A percentile compares a stretch with the other conserved stretches of the same genome.
phyloP scores from a whole-genome alignment of 2,113 vertebrate species.

The Stigmatopora nigra region DNA sequence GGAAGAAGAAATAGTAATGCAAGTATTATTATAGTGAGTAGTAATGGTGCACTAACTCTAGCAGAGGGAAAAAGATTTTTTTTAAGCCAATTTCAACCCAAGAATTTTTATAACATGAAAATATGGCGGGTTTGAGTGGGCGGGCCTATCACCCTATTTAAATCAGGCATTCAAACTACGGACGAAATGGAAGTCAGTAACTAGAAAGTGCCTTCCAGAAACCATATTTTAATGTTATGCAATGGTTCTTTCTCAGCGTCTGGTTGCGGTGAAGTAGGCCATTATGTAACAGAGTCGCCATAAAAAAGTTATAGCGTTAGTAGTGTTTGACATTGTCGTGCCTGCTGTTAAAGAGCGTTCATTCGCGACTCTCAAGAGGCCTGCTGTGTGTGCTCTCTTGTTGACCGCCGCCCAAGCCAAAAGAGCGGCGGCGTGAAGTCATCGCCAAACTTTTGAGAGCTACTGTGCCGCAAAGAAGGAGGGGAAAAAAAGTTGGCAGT shows the following conservation, averaged over 20 bases:
- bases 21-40: too few relatives aligned
- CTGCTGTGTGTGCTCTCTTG: slow-evolving; percentile 36
- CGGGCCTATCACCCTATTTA: background rate
- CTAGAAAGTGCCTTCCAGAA: slow-evolving; percentile 2
- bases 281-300: background rate
- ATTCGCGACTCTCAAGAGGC: slow-evolving; percentile 44
- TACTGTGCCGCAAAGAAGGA: slow-evolving; percentile 57
- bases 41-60: background rate
- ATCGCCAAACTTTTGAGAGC: slow-evolving; percentile 58
- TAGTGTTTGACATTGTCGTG: slow-evolving; percentile 18
- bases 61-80: background rate
- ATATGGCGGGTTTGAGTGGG: background rate
- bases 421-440: slow-evolving; percentile 58
- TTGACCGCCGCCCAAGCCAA: slow-evolving; percentile 52
- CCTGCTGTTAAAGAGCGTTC: slow-evolving; percentile 16
- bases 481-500: slow-evolving; percentile 62
- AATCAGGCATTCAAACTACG: background rate
- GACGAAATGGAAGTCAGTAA: background rate
- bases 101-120: background rate
- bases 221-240: slow-evolving; percentile 7
- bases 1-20: background rate
- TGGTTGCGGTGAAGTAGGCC: slow-evolving; percentile 1
- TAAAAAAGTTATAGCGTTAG: background rate
- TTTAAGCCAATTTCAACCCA: background rate
- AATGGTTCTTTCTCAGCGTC: slow-evolving; percentile 4